phyloP scores from a whole-genome alignment of 2,113 vertebrate species.

The Uropsilus gracilis region DNA sequence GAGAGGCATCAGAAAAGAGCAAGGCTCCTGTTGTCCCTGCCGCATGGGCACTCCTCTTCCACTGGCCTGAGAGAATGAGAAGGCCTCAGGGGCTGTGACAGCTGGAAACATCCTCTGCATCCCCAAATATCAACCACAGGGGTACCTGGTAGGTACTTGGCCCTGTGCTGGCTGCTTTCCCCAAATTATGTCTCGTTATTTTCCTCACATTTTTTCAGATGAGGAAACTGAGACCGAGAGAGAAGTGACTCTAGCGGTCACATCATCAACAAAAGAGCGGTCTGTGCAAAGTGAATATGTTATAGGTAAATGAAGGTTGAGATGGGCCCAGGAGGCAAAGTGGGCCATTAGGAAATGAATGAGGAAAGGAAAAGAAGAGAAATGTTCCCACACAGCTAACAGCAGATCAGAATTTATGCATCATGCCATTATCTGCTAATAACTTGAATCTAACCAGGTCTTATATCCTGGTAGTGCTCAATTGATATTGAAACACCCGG shows the following conservation, averaged over 20 bases:
- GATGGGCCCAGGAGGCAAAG: neutral
- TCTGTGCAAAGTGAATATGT: neutral
- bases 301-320: neutral
- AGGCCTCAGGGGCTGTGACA: neutral
- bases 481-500: fast-evolving
- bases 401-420: neutral
- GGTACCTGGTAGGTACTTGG: neutral
- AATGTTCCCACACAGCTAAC: neutral
- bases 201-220: neutral
- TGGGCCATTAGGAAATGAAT: neutral
- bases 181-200: neutral
- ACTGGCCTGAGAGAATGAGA: neutral
- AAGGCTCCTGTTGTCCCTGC: neutral
- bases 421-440: neutral
- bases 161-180: neutral
- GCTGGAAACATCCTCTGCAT: neutral
- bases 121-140: neutral
- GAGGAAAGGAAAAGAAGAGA: neutral
- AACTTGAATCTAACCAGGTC: neutral
- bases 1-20: neutral
- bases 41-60: neutral
- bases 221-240: neutral
- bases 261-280: neutral
- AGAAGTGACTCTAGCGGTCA: neutral
- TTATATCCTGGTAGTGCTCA: neutral